These are phyloP conservation scores for Arothron firmamentum DNA, from an alignment of 2,113 vertebrate genomes.

Conservation along the genomic window DNA sequence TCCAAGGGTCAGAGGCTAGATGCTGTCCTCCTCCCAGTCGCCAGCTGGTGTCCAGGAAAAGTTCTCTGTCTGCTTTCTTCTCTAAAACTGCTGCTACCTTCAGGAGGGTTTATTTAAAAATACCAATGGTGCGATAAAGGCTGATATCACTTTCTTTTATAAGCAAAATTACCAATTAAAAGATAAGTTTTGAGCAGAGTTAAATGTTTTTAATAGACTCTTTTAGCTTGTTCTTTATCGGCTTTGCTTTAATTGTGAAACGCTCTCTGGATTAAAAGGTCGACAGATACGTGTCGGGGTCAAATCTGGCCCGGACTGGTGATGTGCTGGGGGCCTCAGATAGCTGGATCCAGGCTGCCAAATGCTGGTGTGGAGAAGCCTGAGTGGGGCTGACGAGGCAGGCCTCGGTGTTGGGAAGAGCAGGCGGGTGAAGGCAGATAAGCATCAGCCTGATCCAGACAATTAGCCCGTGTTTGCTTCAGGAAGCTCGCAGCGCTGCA, in stretches of 20 bases:
- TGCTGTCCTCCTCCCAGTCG: conserved; percentile 36
- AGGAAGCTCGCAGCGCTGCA: conserved; percentile 76
- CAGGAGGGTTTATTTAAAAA: conserved; percentile 4
- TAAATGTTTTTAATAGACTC: conserved; percentile 40
- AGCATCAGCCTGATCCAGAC: conserved; percentile 80
- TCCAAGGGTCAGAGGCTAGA: conserved; percentile 47
- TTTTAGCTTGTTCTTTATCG: conserved; percentile 54
- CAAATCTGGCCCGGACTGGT: conserved; percentile 20
- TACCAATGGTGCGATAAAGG: background rate
- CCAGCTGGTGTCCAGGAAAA: conserved; percentile 18
- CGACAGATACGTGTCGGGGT: conserved; percentile 46
- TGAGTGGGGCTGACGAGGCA: conserved; percentile 73
- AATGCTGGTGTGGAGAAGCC: conserved; percentile 50
- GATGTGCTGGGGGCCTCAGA: background rate
- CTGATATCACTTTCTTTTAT: conserved; percentile 4
- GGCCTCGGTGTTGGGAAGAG: conserved; percentile 72
- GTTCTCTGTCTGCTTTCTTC: background rate
- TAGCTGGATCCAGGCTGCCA: conserved; percentile 21
- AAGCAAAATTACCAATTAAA: conserved; percentile 65
- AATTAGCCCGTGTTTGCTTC: conserved; percentile 91
- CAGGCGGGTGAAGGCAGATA: conserved; percentile 74
- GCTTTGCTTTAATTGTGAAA: conserved; percentile 64
- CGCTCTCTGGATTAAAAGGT: conserved; percentile 64
- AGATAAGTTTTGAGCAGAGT: conserved; percentile 58
- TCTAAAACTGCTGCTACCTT: background rate